These are phyloP conservation scores for Calephelis virginiensis DNA, from an alignment of 1,140 invertebrate species.

Conservation along the genomic window DNA sequence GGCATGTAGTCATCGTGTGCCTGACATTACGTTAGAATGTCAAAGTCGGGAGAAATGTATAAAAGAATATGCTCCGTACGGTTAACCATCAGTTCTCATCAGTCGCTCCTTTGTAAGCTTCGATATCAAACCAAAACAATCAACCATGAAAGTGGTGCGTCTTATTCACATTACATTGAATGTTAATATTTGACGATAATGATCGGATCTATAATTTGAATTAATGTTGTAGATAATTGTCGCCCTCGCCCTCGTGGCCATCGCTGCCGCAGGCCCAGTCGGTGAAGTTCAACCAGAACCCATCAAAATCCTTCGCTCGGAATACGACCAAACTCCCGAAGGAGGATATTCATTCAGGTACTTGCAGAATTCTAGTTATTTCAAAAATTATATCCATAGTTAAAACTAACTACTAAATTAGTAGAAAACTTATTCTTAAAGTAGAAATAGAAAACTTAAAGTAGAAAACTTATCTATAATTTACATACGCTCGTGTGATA, in stretches of 20 bases:
- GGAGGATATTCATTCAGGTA: slow-evolving; percentile 60
- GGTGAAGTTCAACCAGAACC: slow-evolving; percentile 31
- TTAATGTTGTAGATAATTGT: slow-evolving; percentile 55
- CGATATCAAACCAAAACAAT: slow-evolving; percentile 49
- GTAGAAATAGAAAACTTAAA: too few species aligned
- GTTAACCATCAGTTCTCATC: slow-evolving; percentile 65
- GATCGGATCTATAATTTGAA: neutral
- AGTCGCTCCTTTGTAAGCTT: slow-evolving; percentile 60
- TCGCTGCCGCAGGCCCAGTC: slow-evolving; percentile 42
- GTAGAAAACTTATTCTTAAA: too few species aligned
- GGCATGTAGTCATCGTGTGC: slow-evolving; percentile 55
- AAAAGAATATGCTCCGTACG: slow-evolving; percentile 62
- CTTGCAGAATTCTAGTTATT: slow-evolving; percentile 5
- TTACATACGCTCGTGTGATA: too few species aligned
- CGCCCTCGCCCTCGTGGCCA: slow-evolving; percentile 61
- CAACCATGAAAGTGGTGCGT: slow-evolving; percentile 71
- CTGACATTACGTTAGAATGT: slow-evolving; percentile 60
- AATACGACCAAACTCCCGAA: slow-evolving; percentile 52
- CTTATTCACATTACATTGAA: slow-evolving; percentile 9
- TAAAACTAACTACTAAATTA: too few species aligned
- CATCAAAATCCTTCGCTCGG: slow-evolving; percentile 55
- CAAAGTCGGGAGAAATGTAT: slow-evolving; percentile 64
- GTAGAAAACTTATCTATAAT: too few species aligned
- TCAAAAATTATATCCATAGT: too few species aligned
- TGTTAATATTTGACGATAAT: neutral